Conservation (phyloP, 2,113 vertebrate species). For the Pseudorasbora parva region DNA sequence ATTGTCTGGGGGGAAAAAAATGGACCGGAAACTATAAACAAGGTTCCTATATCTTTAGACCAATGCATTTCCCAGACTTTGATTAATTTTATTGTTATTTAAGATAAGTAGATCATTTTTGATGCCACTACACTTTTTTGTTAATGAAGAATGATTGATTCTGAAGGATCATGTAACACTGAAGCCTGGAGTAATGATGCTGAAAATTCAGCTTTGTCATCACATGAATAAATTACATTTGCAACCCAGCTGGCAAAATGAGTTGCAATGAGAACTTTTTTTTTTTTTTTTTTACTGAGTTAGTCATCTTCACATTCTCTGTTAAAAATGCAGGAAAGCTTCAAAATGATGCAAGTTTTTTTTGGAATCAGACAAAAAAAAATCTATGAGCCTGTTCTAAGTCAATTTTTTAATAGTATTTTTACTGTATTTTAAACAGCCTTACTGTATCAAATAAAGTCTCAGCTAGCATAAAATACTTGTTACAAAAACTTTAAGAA, state of each 20-base stretch:
- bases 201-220: background rate
- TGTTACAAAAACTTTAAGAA: no score
- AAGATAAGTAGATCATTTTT: background rate
- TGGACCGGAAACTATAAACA: background rate
- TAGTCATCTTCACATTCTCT: no score
- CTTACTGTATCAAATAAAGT: background rate
- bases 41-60: constrained; percentile 36
- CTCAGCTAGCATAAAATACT: background rate
- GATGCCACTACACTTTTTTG: background rate
- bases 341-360: no score
- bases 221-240: background rate
- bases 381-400: no score
- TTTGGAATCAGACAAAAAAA: no score
- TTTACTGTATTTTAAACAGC: no score
- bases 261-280: no score
- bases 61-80: constrained; percentile 9
- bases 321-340: no score
- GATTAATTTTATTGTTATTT: background rate
- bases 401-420: background rate
- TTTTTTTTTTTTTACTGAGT: no score
- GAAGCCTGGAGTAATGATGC: background rate
- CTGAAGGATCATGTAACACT: background rate
- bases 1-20: constrained; percentile 14
- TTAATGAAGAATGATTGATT: background rate
- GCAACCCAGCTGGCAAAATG: no score